Conservation (phyloP, 2,113 vertebrate species). For the Andinoacara biseriatus region DNA sequence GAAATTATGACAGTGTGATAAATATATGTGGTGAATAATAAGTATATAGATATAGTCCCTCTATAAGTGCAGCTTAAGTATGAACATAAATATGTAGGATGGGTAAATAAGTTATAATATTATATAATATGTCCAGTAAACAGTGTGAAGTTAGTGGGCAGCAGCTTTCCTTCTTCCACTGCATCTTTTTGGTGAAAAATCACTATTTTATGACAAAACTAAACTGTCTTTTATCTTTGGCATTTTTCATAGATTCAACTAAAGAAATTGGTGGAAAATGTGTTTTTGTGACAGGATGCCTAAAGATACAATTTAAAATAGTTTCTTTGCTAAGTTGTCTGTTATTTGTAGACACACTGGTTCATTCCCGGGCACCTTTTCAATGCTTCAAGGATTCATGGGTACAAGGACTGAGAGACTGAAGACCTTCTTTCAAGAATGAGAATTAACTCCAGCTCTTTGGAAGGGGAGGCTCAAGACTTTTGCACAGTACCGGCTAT, state of each 20-base stretch:
- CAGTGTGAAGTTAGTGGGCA: no score
- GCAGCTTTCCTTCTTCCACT: no score
- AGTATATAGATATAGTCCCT: no score
- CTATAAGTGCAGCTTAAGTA: no score
- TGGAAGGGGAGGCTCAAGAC: background rate
- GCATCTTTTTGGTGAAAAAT: background rate
- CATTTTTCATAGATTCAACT: background rate
- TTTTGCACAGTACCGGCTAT: background rate
- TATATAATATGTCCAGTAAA: no score
- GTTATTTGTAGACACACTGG: background rate
- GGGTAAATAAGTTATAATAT: no score
- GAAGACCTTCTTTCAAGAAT: no score
- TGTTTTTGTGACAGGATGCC: rapidly evolving
- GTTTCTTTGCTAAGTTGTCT: background rate
- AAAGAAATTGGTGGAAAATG: background rate
- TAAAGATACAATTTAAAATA: background rate
- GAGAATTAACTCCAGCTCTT: rapidly evolving
- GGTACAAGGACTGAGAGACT: no score
- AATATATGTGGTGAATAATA: no score
- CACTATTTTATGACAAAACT: no score
- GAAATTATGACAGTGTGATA: no score
- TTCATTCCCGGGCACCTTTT: rapidly evolving
- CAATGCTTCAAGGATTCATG: background rate
- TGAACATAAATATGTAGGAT: no score
- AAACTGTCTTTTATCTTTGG: background rate